Evolutionary conservation across 2,113 vertebrate genomes (phyloP).

Genomic region (Equus quagga): DNA sequence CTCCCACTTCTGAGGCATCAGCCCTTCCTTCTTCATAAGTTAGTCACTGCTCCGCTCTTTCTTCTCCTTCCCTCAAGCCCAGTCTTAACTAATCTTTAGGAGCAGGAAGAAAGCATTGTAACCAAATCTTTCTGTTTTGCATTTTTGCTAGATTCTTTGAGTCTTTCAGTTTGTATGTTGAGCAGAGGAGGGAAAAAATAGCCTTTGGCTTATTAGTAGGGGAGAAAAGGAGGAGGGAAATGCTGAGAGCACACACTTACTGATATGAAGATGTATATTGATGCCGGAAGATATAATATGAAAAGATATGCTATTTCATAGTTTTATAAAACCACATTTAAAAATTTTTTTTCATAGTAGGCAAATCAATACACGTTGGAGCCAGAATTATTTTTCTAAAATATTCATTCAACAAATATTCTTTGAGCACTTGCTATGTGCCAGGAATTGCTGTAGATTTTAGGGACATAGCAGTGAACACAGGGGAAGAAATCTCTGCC

Average conservation of each 20-base stretch:
- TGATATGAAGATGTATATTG: background rate
- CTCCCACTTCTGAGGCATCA: background rate
- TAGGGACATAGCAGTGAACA: background rate
- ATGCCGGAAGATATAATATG: background rate
- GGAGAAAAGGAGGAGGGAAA: background rate
- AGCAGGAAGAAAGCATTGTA: background rate
- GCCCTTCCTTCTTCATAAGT: background rate
- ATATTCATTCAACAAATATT: background rate
- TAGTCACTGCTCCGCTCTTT: background rate
- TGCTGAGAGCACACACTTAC: background rate
- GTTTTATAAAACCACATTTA: background rate
- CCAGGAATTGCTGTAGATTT: background rate
- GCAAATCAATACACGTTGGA: background rate
- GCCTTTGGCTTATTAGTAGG: background rate
- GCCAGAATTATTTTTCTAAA: constrained; percentile 2
- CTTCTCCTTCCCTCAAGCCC: background rate
- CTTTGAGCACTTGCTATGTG: background rate
- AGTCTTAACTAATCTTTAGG: background rate
- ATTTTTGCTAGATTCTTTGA: background rate
- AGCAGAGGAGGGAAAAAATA: background rate
- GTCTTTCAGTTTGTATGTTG: background rate
- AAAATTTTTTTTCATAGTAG: background rate
- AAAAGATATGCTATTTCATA: background rate
- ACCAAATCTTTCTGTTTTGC: background rate
- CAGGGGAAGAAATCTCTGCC: background rate